Evolutionary conservation across 2,888 invertebrate species (phyloP).

Genomic region (Heliconius hortense): DNA sequence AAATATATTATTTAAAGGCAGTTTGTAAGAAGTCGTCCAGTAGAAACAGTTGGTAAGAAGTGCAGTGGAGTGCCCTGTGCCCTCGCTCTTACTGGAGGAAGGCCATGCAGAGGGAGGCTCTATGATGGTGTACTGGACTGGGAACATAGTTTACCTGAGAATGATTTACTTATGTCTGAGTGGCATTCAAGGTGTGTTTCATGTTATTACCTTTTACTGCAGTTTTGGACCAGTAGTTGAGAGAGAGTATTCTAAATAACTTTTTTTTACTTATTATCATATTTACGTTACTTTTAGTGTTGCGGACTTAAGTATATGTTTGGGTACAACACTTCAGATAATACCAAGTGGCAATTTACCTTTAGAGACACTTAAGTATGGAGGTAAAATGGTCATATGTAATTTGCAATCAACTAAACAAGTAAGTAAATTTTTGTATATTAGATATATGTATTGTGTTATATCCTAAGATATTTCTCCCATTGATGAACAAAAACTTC

Average conservation of each 20-base stretch:
- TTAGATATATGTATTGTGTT: not conserved
- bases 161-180: constrained; percentile 91
- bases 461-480: not conserved
- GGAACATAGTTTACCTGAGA: constrained; percentile 96
- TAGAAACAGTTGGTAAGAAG: constrained; percentile 91
- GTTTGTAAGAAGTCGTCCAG: constrained; percentile 88
- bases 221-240: too few relatives aligned
- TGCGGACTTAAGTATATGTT: constrained; percentile 95
- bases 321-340: constrained; percentile 99
- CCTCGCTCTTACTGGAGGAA: constrained; percentile 84
- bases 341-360: constrained; percentile 98
- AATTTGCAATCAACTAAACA: constrained; percentile 99
- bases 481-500: not conserved
- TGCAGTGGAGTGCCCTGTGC: constrained; percentile 85
- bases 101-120: constrained; percentile 93
- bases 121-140: constrained; percentile 97
- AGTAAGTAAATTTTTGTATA: constrained; percentile 79
- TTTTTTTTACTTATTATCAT: not conserved
- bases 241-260: not conserved
- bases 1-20: constrained; percentile 79
- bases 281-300: constrained; percentile 83
- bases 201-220: not conserved
- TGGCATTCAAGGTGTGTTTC: constrained; percentile 89
- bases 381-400: constrained; percentile 94
- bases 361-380: constrained; percentile 90